Evolutionary conservation across 2,888 invertebrate species (phyloP).

Genomic region (Tenthredo notha): DNA sequence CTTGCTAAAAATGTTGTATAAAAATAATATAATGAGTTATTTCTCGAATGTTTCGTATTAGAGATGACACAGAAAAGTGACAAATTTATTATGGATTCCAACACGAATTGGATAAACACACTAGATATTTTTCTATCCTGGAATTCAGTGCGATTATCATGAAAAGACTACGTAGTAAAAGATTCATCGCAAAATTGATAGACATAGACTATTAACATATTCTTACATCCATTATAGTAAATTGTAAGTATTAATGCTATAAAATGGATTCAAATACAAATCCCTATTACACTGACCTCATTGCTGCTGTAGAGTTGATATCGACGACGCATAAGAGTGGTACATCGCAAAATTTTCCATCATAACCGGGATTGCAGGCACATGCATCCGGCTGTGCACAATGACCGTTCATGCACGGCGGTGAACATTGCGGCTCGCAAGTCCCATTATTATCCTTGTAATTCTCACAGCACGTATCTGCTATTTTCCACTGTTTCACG

Average conservation of each 20-base stretch:
- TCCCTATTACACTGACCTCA: neutral
- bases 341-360: constrained; percentile 63
- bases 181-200: neutral
- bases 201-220: neutral
- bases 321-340: constrained; percentile 60
- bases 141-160: neutral
- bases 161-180: neutral
- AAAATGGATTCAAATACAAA: neutral
- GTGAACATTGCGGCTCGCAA: constrained; percentile 7
- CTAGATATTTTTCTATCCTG: neutral
- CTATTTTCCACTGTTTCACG: neutral
- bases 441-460: neutral
- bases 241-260: neutral
- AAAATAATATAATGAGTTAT: neutral
- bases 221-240: neutral
- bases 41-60: neutral
- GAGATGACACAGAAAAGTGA: neutral
- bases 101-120: too few species aligned
- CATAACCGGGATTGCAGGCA: constrained; percentile 62
- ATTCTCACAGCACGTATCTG: neutral
- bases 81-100: too few species aligned
- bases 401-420: neutral
- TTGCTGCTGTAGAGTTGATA: neutral
- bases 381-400: neutral
- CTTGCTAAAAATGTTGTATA: neutral